These are phyloP conservation scores for Clytia hemisphaerica DNA, from an alignment of 30 jellyfish, hydroid and myxozoan genomes.

Conservation along the genomic window DNA sequence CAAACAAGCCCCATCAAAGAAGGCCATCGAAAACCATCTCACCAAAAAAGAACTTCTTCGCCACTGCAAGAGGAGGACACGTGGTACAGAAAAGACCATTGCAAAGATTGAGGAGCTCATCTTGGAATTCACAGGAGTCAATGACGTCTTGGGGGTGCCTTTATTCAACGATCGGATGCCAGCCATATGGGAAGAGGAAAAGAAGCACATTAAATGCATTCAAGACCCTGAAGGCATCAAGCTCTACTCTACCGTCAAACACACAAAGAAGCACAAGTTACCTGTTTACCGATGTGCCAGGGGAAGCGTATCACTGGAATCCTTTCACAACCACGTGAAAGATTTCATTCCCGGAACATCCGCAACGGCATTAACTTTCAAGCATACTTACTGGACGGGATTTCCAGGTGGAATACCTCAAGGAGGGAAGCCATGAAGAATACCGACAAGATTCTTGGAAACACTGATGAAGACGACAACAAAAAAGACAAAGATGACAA, in stretches of 20 bases:
- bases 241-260: slow-evolving; percentile 23
- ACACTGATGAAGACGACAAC: background rate
- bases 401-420: slow-evolving; percentile 26
- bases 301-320: slow-evolving; percentile 35
- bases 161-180: slow-evolving; percentile 15
- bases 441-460: background rate
- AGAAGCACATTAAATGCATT: slow-evolving; percentile 40
- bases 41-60: slow-evolving; percentile 16
- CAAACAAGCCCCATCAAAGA: slow-evolving; percentile 14
- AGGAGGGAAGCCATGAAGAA: slow-evolving; percentile 15
- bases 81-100: slow-evolving; percentile 13
- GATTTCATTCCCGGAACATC: slow-evolving; percentile 17
- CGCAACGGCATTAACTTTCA: slow-evolving; percentile 38
- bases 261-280: slow-evolving; percentile 27
- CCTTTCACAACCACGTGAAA: slow-evolving; percentile 17
- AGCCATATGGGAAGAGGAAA: slow-evolving; percentile 30
- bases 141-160: slow-evolving; percentile 52
- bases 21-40: slow-evolving; percentile 20
- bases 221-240: slow-evolving; percentile 38
- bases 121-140: slow-evolving; percentile 15
- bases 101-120: slow-evolving; percentile 30
- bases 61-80: slow-evolving; percentile 49
- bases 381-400: slow-evolving; percentile 31
- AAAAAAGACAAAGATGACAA: background rate
- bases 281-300: slow-evolving; percentile 56